phyloP scores from a whole-genome alignment of 2,888 invertebrate species.

The Drosophila sordidula region DNA sequence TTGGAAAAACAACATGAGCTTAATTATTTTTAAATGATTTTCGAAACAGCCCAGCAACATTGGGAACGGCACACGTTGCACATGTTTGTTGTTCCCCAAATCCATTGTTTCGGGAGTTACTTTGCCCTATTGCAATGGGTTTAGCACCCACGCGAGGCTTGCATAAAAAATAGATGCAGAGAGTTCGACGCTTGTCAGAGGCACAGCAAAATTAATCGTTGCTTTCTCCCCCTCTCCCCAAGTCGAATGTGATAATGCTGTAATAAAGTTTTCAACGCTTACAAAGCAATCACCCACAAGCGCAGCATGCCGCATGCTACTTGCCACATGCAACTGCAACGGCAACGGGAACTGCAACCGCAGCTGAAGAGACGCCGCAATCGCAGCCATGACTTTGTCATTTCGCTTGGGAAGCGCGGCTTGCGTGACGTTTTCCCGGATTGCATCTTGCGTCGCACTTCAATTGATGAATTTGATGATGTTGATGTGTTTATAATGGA shows the following conservation, averaged over 20 bases:
- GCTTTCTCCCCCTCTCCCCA: conserved; percentile 21
- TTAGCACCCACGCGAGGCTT: conserved; percentile 35
- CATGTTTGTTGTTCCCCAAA: conserved; percentile 12
- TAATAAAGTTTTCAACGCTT: conserved; percentile 74
- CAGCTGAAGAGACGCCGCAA: conserved; percentile 11
- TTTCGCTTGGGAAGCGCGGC: conserved; percentile 25
- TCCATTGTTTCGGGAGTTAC: conserved; percentile 43
- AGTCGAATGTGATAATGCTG: conserved; percentile 52
- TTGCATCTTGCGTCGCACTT: conserved; percentile 41
- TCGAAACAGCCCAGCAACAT: conserved; percentile 50
- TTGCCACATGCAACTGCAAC: conserved; percentile 44
- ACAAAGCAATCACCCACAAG: conserved; percentile 45
- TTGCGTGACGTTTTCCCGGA: conserved; percentile 57
- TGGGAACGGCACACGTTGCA: conserved; percentile 38
- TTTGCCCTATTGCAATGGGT: conserved; percentile 14
- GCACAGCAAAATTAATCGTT: conserved; percentile 54
- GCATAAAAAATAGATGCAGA: not conserved
- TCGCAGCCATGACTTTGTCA: conserved; percentile 58
- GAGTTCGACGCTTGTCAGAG: conserved; percentile 18
- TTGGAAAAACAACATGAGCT: conserved; percentile 59
- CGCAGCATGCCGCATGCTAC: conserved; percentile 20
- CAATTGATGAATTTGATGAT: conserved; percentile 60
- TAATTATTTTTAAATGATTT: conserved; percentile 78
- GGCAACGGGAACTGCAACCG: conserved; percentile 8
- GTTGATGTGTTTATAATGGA: conserved; percentile 58